phyloP scores from a whole-genome alignment of 2,888 invertebrate genomes.

The Pollenia labialis region DNA sequence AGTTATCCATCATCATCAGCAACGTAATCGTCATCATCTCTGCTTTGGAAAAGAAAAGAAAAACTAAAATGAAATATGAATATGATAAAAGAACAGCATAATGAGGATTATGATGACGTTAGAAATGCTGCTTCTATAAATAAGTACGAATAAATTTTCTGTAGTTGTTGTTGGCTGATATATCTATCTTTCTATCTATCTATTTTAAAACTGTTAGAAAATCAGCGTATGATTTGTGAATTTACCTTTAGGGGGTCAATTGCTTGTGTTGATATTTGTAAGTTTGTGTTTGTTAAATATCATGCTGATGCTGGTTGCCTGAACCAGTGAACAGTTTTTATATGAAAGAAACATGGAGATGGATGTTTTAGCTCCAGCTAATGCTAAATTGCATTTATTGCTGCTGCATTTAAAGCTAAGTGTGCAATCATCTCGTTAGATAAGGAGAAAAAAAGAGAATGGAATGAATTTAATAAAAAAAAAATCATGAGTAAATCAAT shows the following conservation, averaged over 20 bases:
- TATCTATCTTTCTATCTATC: background rate
- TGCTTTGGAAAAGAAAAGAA: background rate
- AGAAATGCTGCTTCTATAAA: conserved; percentile 27
- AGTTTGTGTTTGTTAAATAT: conserved; percentile 26
- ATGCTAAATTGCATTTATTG: conserved; percentile 61
- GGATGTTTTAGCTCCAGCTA: conserved; percentile 33
- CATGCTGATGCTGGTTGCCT: background rate
- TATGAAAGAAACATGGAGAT: conserved; percentile 13
- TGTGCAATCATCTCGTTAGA: conserved; percentile 69
- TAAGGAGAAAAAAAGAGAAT: conserved; percentile 58
- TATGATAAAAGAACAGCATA: conserved; percentile 27
- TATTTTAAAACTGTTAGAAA: conserved; percentile 57
- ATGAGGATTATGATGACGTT: conserved; percentile 31
- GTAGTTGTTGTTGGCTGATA: conserved; percentile 11
- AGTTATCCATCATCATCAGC: conserved; percentile 70
- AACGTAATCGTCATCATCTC: conserved; percentile 12
- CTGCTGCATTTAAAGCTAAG: conserved; percentile 60
- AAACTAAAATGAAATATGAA: conserved; percentile 8
- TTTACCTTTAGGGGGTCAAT: conserved; percentile 68
- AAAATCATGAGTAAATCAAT: conserved; percentile 33
- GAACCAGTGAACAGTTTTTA: background rate
- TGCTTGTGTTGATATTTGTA: conserved; percentile 45
- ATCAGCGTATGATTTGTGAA: conserved; percentile 74
- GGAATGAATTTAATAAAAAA: background rate
- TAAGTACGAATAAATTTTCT: background rate